Evolutionary conservation across 2,113 vertebrate genomes (phyloP), one percentile per base, ranked within the genome.

Genomic region (Thunnus maccoyii): DNA sequence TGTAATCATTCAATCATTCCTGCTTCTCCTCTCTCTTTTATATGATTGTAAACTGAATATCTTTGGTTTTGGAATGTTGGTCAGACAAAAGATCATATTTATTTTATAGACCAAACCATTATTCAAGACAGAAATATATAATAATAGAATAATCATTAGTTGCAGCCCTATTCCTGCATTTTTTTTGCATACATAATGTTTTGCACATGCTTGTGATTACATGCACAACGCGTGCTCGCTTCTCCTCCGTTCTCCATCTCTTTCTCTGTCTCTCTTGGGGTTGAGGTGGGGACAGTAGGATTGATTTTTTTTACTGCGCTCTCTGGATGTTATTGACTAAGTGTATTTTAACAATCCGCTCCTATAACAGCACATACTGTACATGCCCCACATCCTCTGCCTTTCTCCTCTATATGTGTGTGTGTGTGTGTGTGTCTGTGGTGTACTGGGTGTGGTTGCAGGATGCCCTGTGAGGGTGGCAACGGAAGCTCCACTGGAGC

Each of bases 361-460:
- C 61, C 12, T 56, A 48, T 83, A 73, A 71, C 74, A 65, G 63
- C 41, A 61, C 46, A 12, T 7, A 61, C 63, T 87, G 55, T 85
- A 78, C 54, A 55, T 72, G 62, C 41, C 44, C 52, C 27, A 73
- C 30, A 85, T 81, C 79, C 41, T 17, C 66, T 16, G 27, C 69
- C 60, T 89, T 64, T 57, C 32, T 55, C 27, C 52, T 72, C 5
- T 47, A 57, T 55, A 44, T 52, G 63, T 48, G 20, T 78, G 20
- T 83, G 62, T 60, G 61, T 82, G 30, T 79, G 70, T 48, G 20
- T 15, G 62, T 67, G 58, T 75, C 76, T 66, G 30, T 15, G 57
- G 27, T 51, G 69, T 63, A 15, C 17, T 78, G 88, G 86, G 90
- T 90, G 88, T 83, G 91, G 89, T 69, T 79, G 73, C 73, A 81